phyloP scores from a whole-genome alignment of 2,888 invertebrate species.

The Blastobasis lacticolella region DNA sequence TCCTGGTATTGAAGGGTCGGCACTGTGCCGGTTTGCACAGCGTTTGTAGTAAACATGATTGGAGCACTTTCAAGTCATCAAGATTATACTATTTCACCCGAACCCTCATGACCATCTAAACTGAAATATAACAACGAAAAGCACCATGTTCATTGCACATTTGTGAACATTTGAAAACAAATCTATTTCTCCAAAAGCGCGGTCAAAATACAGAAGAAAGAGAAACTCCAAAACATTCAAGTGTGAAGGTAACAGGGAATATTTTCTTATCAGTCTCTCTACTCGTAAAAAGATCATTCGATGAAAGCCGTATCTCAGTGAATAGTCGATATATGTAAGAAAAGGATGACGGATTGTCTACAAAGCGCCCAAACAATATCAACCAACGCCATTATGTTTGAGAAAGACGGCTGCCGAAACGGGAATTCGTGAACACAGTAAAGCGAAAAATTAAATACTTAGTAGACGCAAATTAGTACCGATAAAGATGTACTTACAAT shows the following conservation, averaged over 20 bases:
- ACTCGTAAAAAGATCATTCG: conserved; percentile 69
- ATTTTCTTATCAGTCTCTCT: conserved; percentile 66
- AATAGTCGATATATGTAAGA: conserved; percentile 70
- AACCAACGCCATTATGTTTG: conserved; percentile 64
- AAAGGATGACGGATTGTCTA: conserved; percentile 72
- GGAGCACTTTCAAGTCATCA: conserved; percentile 22
- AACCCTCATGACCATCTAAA: conserved; percentile 18
- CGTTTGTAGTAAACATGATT: conserved; percentile 76
- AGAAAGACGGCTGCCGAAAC: conserved; percentile 34
- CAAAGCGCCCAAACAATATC: conserved; percentile 48
- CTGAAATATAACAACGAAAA: conserved; percentile 25
- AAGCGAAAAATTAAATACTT: neutral
- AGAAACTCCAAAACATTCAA: conserved; percentile 54
- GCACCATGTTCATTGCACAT: conserved; percentile 9
- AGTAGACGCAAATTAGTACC: too few species aligned
- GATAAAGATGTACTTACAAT: too few species aligned
- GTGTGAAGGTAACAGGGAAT: conserved; percentile 71
- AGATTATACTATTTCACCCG: conserved; percentile 47
- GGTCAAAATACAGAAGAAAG: conserved; percentile 53
- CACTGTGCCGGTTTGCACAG: conserved; percentile 75
- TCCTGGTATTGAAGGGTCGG: conserved; percentile 80
- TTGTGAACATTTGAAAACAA: conserved; percentile 13
- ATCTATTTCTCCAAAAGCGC: conserved; percentile 45
- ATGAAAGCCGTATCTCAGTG: conserved; percentile 64
- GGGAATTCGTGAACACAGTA: conserved; percentile 2